phyloP scores from a whole-genome alignment of 2,113 vertebrate genomes.

The Arenaria interpres region DNA sequence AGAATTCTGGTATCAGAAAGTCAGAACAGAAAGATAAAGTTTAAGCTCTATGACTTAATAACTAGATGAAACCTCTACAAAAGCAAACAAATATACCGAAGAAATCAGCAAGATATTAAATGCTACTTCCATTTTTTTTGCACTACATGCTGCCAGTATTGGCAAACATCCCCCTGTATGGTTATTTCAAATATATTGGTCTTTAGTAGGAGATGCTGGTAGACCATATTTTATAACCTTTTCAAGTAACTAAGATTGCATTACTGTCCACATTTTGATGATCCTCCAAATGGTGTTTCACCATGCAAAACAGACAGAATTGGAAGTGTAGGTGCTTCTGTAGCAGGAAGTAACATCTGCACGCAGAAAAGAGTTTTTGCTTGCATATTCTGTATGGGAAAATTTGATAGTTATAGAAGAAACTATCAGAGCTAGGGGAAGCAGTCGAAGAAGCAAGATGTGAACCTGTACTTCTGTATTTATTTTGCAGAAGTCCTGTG shows the following conservation, averaged over 20 bases:
- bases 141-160: not conserved
- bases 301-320: not conserved
- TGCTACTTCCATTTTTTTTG: not conserved
- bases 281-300: not conserved
- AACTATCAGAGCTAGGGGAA: not conserved
- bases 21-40: not conserved
- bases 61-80: not conserved
- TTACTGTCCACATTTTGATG: not conserved
- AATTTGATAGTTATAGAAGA: not conserved
- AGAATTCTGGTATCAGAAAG: not conserved
- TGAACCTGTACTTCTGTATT: not conserved
- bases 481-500: not conserved
- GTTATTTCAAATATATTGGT: not conserved
- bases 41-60: not conserved
- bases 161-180: not conserved
- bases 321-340: not conserved
- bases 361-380: not conserved
- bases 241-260: not conserved
- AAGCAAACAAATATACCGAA: not conserved
- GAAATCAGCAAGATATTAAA: not conserved
- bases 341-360: not conserved
- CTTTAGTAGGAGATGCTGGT: not conserved
- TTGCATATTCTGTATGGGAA: not conserved
- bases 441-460: not conserved
- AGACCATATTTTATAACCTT: not conserved